Percentiles rank a stretch among this genome's conserved stretches.
These are phyloP conservation scores for Potorous gilbertii DNA, from an alignment of 2,797 vertebrate genomes.

Conservation along the genomic window DNA sequence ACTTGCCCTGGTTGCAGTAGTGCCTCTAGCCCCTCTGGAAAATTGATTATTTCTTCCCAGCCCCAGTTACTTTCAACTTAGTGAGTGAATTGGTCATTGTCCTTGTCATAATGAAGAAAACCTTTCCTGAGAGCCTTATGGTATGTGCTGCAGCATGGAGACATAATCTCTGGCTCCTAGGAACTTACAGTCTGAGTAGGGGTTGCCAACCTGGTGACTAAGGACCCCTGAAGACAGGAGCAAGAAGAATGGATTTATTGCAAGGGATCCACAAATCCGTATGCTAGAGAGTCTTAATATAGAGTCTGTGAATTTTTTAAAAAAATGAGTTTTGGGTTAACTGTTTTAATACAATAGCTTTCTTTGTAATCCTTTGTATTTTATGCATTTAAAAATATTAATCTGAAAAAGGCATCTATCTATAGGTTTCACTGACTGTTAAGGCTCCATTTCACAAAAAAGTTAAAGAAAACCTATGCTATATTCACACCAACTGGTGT, in stretches of 20 bases:
- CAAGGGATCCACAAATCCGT: background rate
- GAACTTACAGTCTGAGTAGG: background rate
- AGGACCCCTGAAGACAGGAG: background rate
- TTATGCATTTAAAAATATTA: background rate
- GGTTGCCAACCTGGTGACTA: background rate
- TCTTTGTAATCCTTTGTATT: background rate
- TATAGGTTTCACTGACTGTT: background rate
- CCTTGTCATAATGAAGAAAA: constrained; percentile 48
- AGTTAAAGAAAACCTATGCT: background rate
- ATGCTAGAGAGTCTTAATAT: background rate
- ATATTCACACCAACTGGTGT: background rate
- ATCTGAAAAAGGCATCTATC: background rate
- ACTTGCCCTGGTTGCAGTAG: background rate
- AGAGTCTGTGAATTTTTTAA: background rate
- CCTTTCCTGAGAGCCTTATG: background rate
- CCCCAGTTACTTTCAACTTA: constrained; percentile 35
- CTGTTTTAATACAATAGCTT: background rate
- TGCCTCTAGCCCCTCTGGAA: background rate
- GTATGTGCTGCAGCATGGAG: background rate
- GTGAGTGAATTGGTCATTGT: constrained; percentile 53
- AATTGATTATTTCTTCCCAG: constrained; percentile 3
- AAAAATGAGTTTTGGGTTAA: background rate
- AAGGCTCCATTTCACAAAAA: background rate
- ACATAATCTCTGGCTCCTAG: background rate
- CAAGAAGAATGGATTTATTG: background rate